A percentile compares a stretch with the other conserved stretches of the same genome.
phyloP scores from a whole-genome alignment of 2,888 invertebrate species.

The Reticulitermes lucifugus region DNA sequence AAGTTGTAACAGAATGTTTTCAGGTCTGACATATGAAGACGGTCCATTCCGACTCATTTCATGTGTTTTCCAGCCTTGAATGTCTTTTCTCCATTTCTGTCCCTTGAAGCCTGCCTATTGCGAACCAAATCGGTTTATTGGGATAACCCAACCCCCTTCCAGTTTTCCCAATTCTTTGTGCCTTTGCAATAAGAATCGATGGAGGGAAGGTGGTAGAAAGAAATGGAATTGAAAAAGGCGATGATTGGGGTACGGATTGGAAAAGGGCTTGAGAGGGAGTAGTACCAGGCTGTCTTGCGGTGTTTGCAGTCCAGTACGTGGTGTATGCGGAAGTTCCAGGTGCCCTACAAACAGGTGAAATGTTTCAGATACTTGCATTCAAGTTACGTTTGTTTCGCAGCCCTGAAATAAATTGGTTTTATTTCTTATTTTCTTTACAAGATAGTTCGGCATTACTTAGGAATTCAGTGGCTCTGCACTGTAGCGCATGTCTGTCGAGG shows the following conservation, averaged over 20 bases:
- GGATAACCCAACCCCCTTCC: constrained; percentile 44
- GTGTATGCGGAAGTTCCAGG: neutral
- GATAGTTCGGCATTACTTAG: no score
- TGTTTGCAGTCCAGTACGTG: neutral
- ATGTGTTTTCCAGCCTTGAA: constrained; percentile 24
- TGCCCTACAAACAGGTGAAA: no score
- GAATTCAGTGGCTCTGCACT: no score
- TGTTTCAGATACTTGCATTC: no score
- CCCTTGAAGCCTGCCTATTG: constrained; percentile 27
- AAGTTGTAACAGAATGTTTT: constrained; percentile 19
- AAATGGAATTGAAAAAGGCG: constrained; percentile 51
- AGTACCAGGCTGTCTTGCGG: neutral
- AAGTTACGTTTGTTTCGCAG: no score
- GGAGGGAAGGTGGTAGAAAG: constrained; percentile 15
- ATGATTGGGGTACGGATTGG: constrained; percentile 45
- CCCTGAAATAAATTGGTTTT: no score
- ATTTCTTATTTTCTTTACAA: no score
- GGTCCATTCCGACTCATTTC: constrained; percentile 36
- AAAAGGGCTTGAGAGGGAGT: neutral
- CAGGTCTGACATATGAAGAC: constrained; percentile 19
- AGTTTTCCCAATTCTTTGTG: constrained; percentile 34
- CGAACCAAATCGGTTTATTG: constrained; percentile 48
- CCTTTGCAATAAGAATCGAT: constrained; percentile 40
- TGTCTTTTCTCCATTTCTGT: constrained; percentile 15
- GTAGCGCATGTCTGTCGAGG: no score